Base-by-base conservation (phyloP, 2,113 vertebrate genomes). In the Entelurus aequoreus region DNA sequence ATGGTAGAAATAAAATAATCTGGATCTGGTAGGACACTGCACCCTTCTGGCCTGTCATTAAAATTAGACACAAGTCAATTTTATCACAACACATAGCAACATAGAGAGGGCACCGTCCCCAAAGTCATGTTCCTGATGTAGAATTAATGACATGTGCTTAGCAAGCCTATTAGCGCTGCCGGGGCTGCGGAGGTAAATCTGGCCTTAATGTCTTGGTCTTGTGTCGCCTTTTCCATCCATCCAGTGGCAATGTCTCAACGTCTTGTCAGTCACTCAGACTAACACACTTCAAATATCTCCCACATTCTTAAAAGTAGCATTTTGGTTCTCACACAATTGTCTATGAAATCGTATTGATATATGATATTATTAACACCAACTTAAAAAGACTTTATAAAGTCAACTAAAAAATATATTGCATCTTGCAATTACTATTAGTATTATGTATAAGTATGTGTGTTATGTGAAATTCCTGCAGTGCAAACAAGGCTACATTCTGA, bases 81-180 rank as follows among this genome's bases (percentile, higher is more conserved):
- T 46, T 12, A 46, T 3, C 12, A 4, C 10, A 11, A 12, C 42
- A 46, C 42, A 46, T 8, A 46, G 42, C 10, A 9, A 46, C 3
- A 42, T 12, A 11, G 13, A 2, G 10, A 67, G 59, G 36, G 52
- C 54, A 54, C 21, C 5, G n/a, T 61, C 19, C 6, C 11, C 12
- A 15, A 72, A 60, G 36, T 55, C 28, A 61, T 62, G 37, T 46
- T 65, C 62, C 62, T 66, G 44, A 48, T 15, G 48, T 15, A 71
- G 61, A 80, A 63, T 80, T 73, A 76, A 53, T 66, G 40, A 62
- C 58, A 63, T 75, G 65, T 69, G 63, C 74, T 64, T 69, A 60
- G 63, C 79, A 86, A 87, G 81, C 78, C 84, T 84, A 88, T 90
- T 83, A 88, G 58, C 68, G 65, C 63, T 55, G 62, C 21, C 4